These are phyloP conservation scores for Aradophagus sp. DNA, from an alignment of 1,140 invertebrate species.

Conservation along the genomic window DNA sequence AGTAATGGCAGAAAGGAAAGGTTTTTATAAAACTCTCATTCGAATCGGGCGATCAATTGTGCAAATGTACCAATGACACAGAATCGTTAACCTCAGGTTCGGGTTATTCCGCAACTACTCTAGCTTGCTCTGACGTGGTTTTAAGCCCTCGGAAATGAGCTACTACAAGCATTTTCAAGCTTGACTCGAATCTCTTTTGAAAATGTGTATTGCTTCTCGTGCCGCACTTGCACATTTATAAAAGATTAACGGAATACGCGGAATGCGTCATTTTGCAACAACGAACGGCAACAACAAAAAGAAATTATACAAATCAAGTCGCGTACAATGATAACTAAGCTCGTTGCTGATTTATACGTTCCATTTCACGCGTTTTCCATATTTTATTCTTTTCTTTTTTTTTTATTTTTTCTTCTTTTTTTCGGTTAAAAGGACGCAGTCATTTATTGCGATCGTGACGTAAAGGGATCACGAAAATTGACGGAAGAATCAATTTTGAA, in stretches of 20 bases:
- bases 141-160: slow-evolving; percentile 64
- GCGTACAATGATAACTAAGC: too few species aligned
- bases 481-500: too few species aligned
- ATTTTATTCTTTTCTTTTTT: too few species aligned
- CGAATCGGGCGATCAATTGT: slow-evolving; percentile 57
- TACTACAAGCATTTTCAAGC: slow-evolving; percentile 60
- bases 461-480: too few species aligned
- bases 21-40: slow-evolving; percentile 7
- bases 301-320: too few species aligned
- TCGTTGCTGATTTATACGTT: too few species aligned
- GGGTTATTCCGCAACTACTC: slow-evolving; percentile 61
- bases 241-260: slow-evolving; percentile 26
- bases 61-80: slow-evolving; percentile 52
- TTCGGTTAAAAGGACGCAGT: too few species aligned
- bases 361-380: too few species aligned
- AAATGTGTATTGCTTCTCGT: slow-evolving; percentile 54
- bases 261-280: slow-evolving; percentile 14
- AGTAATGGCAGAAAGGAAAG: background rate
- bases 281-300: too few species aligned
- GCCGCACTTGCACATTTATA: slow-evolving; percentile 17
- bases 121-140: slow-evolving; percentile 59
- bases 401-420: too few species aligned
- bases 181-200: slow-evolving; percentile 54
- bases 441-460: too few species aligned
- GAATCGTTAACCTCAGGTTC: slow-evolving; percentile 64